Conservation (phyloP, 2,797 vertebrate species). For the Staurois parvus region DNA sequence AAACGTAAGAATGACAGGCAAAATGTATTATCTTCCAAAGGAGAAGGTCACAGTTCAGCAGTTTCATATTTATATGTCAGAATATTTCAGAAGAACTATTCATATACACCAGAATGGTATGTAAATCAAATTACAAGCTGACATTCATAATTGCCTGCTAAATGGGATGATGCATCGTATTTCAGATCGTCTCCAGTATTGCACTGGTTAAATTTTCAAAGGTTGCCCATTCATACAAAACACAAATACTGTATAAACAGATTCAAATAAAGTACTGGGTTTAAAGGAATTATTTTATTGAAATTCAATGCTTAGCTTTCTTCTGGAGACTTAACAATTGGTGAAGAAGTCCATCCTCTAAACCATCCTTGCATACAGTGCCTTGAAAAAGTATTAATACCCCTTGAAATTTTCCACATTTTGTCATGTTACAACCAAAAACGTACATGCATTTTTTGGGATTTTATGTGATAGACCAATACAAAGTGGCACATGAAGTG, state of each 20-base stretch:
- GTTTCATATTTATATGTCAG: slow-evolving; percentile 50
- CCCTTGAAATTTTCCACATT: no score
- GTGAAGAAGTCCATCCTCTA: no score
- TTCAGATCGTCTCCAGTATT: background rate
- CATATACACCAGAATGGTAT: slow-evolving; percentile 35
- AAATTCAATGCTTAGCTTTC: no score
- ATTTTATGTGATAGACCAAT: no score
- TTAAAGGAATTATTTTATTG: background rate
- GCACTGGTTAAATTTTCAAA: slow-evolving; percentile 25
- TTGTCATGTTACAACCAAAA: no score
- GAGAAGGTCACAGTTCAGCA: slow-evolving; percentile 60
- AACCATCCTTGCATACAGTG: no score
- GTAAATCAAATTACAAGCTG: slow-evolving; percentile 46
- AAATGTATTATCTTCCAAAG: slow-evolving; percentile 52
- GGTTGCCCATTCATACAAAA: slow-evolving; percentile 1
- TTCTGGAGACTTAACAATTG: no score
- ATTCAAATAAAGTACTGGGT: background rate
- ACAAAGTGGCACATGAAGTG: no score
- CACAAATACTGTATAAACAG: background rate
- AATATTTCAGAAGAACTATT: slow-evolving; percentile 49
- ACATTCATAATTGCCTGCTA: slow-evolving; percentile 45
- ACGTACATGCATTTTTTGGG: no score
- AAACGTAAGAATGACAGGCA: slow-evolving; percentile 48
- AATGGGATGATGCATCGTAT: slow-evolving; percentile 22
- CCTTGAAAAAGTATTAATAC: no score